Evolutionary conservation across 2,888 invertebrate species (phyloP).

Genomic region (Taphrorychus bicolor): DNA sequence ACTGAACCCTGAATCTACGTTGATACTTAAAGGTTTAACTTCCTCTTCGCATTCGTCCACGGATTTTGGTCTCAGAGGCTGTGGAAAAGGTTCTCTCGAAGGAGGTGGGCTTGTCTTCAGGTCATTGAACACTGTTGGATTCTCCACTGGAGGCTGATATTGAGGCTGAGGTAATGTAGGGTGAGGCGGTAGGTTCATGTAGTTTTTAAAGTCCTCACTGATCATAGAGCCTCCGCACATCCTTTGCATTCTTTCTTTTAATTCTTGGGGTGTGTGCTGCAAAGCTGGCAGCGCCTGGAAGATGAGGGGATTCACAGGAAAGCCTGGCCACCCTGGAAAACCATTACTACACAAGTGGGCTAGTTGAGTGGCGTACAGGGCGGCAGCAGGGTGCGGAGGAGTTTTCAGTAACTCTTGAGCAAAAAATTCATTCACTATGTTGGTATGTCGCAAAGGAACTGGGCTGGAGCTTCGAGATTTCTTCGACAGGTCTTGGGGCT

Average conservation of each 20-base stretch:
- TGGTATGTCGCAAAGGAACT: conserved; percentile 43
- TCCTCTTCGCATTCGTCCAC: conserved; percentile 60
- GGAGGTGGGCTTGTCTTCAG: background rate
- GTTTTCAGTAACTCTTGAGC: conserved; percentile 73
- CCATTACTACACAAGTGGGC: conserved; percentile 68
- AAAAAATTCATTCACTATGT: conserved; percentile 62
- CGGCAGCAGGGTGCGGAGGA: conserved; percentile 64
- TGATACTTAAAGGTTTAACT: conserved; percentile 63
- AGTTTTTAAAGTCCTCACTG: conserved; percentile 58
- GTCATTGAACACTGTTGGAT: conserved; percentile 22
- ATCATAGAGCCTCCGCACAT: conserved; percentile 74
- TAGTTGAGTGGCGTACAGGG: conserved; percentile 68
- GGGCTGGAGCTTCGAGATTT: conserved; percentile 55
- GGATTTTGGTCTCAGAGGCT: conserved; percentile 11
- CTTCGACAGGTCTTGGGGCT: conserved; percentile 61
- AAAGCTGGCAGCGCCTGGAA: conserved; percentile 64
- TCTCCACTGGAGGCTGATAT: conserved; percentile 43
- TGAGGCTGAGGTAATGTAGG: conserved; percentile 37
- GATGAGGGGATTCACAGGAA: conserved; percentile 72
- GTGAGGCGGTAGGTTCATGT: conserved; percentile 43
- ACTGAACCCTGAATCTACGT: conserved; percentile 56
- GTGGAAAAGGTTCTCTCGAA: background rate
- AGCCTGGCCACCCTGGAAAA: conserved; percentile 60
- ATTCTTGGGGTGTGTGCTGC: conserved; percentile 68
- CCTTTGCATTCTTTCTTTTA: conserved; percentile 72